Conservation (phyloP, 2,797 vertebrate species). For the Lutjanus campechanus region DNA sequence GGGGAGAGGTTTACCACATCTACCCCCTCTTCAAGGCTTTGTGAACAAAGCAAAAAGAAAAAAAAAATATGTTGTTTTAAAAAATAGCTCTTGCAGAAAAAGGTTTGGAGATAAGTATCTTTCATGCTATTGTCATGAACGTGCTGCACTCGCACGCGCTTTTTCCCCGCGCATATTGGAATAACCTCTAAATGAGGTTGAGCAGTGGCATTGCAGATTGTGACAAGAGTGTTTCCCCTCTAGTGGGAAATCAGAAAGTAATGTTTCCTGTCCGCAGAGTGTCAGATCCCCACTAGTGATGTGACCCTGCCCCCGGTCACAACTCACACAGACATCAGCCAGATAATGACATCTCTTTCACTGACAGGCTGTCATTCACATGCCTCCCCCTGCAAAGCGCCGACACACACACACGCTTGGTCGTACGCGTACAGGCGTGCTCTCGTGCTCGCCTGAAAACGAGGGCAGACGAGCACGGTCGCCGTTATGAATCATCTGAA, state of each 20-base stretch:
- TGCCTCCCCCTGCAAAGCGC: conserved; percentile 34
- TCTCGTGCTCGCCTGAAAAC: conserved; percentile 49
- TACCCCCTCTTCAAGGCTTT: conserved; percentile 60
- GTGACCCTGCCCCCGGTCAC: conserved; percentile 69
- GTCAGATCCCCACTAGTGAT: conserved; percentile 60
- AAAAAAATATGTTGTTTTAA: conserved; percentile 49
- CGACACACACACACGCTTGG: conserved; percentile 34
- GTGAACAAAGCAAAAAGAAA: conserved; percentile 67
- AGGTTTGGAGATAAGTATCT: conserved; percentile 41
- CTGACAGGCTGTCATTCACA: conserved; percentile 81
- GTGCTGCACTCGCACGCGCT: conserved; percentile 1
- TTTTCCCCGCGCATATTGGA: conserved; percentile 35
- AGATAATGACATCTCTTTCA: conserved; percentile 80
- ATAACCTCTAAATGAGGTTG: conserved; percentile 73
- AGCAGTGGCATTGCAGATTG: conserved; percentile 64
- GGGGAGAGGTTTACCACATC: conserved; percentile 65
- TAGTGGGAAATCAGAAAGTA: conserved; percentile 75
- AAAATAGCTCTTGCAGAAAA: conserved; percentile 40
- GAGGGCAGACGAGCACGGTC: conserved; percentile 53
- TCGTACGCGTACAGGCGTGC: conserved; percentile 11
- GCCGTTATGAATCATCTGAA: conserved; percentile 73
- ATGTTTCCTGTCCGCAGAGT: conserved; percentile 78
- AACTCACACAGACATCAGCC: conserved; percentile 62
- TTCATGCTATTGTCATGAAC: conserved; percentile 44
- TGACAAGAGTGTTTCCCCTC: conserved; percentile 71